Conservation (phyloP, 2,113 vertebrate species). For the Morone saxatilis region DNA sequence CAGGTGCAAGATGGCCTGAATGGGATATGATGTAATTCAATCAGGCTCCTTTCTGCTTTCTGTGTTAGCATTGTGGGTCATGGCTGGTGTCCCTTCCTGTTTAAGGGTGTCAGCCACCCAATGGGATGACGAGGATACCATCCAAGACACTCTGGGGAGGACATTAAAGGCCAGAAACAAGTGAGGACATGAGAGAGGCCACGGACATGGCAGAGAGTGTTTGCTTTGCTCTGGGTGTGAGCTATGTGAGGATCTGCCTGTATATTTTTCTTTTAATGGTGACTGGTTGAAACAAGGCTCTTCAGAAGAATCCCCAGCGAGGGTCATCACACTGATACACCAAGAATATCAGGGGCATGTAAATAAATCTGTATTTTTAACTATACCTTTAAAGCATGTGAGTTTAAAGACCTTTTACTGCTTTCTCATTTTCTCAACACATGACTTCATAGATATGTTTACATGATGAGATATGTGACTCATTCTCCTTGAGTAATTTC, state of each 20-base stretch:
- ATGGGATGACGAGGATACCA: conserved; percentile 73
- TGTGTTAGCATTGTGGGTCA: conserved; percentile 55
- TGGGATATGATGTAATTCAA: conserved; percentile 58
- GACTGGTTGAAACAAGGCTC: conserved; percentile 32
- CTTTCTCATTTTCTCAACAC: conserved; percentile 6
- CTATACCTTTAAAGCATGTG: conserved; percentile 16
- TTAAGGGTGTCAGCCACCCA: conserved; percentile 66
- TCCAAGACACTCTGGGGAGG: conserved; percentile 42
- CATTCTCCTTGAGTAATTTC: conserved; percentile 34
- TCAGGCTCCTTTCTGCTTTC: conserved; percentile 55
- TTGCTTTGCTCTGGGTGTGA: conserved; percentile 64
- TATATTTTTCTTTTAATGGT: conserved; percentile 63
- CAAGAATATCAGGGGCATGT: conserved; percentile 31
- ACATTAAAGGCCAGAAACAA: conserved; percentile 59
- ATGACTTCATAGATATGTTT: conserved; percentile 50
- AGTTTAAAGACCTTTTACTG: conserved; percentile 35
- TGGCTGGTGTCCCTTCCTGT: conserved; percentile 66
- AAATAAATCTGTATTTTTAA: conserved; percentile 39
- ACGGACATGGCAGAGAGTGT: conserved; percentile 53
- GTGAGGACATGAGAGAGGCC: conserved; percentile 61
- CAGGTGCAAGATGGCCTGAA: conserved; percentile 40
- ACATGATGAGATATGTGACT: conserved; percentile 44
- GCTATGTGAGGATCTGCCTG: conserved; percentile 45
- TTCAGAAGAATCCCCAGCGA: conserved; percentile 10
- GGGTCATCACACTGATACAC: conserved; percentile 36